phyloP scores from a whole-genome alignment of 64 coral and sea anemone genomes.

The Exaiptasia diaphana region DNA sequence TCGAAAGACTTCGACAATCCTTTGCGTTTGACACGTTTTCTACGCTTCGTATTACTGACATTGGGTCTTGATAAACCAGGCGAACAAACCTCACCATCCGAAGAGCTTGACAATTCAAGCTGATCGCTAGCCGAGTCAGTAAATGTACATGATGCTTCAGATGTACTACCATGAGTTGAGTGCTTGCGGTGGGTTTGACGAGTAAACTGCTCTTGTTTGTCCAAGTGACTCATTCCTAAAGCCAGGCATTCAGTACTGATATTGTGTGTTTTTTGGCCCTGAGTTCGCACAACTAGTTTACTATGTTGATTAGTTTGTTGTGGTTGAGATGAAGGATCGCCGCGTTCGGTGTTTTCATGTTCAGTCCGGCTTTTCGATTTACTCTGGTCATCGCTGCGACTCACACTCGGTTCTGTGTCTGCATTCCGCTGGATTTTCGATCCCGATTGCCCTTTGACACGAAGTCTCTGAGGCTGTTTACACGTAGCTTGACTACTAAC shows the following conservation, averaged over 20 bases:
- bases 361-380: slow-evolving; percentile 57
- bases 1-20: slow-evolving; percentile 85
- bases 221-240: not conserved
- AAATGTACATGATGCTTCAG: slow-evolving; percentile 39
- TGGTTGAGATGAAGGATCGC: not conserved
- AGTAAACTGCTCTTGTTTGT: slow-evolving; percentile 17
- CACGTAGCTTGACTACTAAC: slow-evolving; percentile 55
- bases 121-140: slow-evolving; percentile 82
- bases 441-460: slow-evolving; percentile 78
- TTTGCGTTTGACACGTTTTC: slow-evolving; percentile 85
- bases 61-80: slow-evolving; percentile 14
- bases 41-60: slow-evolving; percentile 70
- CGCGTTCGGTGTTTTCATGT: slow-evolving; percentile 11
- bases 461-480: slow-evolving; percentile 69
- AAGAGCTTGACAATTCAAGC: slow-evolving; percentile 58
- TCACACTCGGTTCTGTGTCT: slow-evolving; percentile 45
- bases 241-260: not conserved
- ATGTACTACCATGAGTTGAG: not conserved
- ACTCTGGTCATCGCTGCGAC: slow-evolving; percentile 67
- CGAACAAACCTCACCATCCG: slow-evolving; percentile 30
- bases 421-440: slow-evolving; percentile 95
- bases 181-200: slow-evolving; percentile 17
- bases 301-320: slow-evolving; percentile 25
- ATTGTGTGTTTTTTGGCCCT: slow-evolving; percentile 1
- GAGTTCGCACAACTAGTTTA: slow-evolving; percentile 23